These are phyloP conservation scores for Cataglyphis cursor DNA, from an alignment of 2,888 invertebrate species.

Conservation along the genomic window DNA sequence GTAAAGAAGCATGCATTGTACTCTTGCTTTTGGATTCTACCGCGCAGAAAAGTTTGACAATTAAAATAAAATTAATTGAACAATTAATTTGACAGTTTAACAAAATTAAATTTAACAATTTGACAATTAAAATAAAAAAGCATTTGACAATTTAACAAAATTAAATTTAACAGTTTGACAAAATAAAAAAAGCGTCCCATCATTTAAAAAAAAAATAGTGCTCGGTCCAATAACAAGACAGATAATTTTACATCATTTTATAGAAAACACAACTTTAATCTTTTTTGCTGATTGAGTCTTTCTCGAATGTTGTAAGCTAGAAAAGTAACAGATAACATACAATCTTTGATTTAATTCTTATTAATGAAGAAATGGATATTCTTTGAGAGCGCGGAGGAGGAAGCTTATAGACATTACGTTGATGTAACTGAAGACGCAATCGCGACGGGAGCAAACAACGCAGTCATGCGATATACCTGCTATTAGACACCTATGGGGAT, in stretches of 20 bases:
- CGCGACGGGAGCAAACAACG: constrained; percentile 24
- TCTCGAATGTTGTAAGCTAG: constrained; percentile 1
- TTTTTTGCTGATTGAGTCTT: not conserved
- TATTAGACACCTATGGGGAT: constrained; percentile 43
- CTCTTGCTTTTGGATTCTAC: not conserved
- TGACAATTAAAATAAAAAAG: too few relatives aligned
- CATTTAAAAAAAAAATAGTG: not conserved
- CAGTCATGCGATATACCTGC: constrained; percentile 35
- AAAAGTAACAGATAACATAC: not conserved
- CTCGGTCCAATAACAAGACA: too few relatives aligned
- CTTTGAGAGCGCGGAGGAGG: not conserved
- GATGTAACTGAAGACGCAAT: constrained; percentile 40
- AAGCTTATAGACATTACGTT: not conserved
- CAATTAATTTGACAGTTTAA: too few relatives aligned
- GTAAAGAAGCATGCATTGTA: not conserved
- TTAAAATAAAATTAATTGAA: not conserved
- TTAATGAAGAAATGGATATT: not conserved
- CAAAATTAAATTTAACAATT: too few relatives aligned
- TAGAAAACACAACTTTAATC: not conserved
- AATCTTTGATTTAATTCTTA: constrained; percentile 3
- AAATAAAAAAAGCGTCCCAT: not conserved
- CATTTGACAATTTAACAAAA: too few relatives aligned
- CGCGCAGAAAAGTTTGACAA: not conserved
- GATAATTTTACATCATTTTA: not conserved
- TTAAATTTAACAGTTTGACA: not conserved